A percentile compares a stretch with the other conserved stretches of the same genome.
Evolutionary conservation across 1,140 invertebrate species (phyloP).

Genomic region (Laupala kohalensis): DNA sequence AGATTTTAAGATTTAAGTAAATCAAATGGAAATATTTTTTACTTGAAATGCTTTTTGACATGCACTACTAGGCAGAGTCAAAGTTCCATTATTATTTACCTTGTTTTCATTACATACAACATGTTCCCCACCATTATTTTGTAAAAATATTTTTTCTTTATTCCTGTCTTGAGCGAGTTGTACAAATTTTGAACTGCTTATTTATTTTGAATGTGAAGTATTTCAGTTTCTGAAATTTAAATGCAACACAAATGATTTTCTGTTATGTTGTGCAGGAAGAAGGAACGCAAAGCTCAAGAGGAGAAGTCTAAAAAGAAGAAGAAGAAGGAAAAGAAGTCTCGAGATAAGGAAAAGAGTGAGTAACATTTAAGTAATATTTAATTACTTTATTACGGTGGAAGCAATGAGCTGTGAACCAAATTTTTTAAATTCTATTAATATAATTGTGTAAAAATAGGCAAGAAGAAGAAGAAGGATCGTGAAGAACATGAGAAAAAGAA

Average conservation of each 20-base stretch:
- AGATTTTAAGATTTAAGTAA: too few relatives aligned
- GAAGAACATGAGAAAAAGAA: slow-evolving; percentile 44
- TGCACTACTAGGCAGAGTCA: not conserved
- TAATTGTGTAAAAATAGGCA: slow-evolving; percentile 22
- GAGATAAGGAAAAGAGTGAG: slow-evolving; percentile 35
- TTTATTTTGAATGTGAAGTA: not conserved
- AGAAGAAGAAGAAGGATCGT: slow-evolving; percentile 49
- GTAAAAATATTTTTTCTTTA: too few relatives aligned
- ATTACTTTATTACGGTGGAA: not conserved
- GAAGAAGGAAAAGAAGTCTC: slow-evolving; percentile 49
- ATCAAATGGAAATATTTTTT: not conserved
- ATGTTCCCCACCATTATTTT: too few relatives aligned
- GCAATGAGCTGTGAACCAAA: too few relatives aligned
- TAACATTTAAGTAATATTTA: not conserved
- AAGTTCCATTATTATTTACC: too few relatives aligned
- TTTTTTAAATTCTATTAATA: not conserved
- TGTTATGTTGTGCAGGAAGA: slow-evolving; percentile 21
- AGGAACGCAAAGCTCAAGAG: slow-evolving; percentile 37
- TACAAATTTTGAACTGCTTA: not conserved
- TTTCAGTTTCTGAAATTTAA: not conserved
- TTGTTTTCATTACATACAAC: too few relatives aligned
- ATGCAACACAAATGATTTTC: not conserved
- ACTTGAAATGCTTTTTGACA: not conserved
- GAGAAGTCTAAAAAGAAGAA: slow-evolving; percentile 52
- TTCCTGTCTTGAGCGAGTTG: not conserved